Percentiles rank a stretch among this genome's conserved stretches.
These are phyloP conservation scores for Enoplosus armatus DNA, from an alignment of 2,797 vertebrate genomes.

Conservation along the genomic window DNA sequence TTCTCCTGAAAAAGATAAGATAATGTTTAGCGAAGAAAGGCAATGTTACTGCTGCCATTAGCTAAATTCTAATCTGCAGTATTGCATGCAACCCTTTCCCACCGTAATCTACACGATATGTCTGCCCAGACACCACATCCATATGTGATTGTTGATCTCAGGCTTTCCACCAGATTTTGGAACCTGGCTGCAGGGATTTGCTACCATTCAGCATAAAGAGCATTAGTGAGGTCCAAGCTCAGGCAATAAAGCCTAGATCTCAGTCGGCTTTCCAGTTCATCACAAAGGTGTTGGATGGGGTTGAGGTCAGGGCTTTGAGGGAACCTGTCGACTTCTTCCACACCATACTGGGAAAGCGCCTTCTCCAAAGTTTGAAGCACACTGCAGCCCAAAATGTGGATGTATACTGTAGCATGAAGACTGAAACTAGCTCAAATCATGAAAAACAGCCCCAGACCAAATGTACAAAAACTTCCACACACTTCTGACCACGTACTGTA, in stretches of 20 bases:
- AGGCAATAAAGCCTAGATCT: constrained; percentile 5
- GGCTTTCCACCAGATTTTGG: constrained; percentile 21
- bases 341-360: neutral
- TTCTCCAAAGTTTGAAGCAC: constrained; percentile 1
- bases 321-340: neutral
- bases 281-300: constrained; percentile 10
- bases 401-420: neutral
- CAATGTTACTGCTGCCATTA: neutral
- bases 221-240: neutral
- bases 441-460: neutral
- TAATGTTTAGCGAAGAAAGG: neutral
- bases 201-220: constrained; percentile 6
- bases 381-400: neutral
- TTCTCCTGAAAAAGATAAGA: neutral
- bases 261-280: neutral
- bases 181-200: constrained; percentile 26
- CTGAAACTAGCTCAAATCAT: neutral
- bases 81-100: neutral
- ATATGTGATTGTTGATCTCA: constrained; percentile 15
- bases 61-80: neutral
- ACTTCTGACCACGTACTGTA: neutral
- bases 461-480: neutral
- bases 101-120: neutral
- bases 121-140: neutral
- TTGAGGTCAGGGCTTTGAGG: constrained; percentile 10